phyloP scores from a whole-genome alignment of 2,113 vertebrate species.

The Dicrurus megarhynchus region DNA sequence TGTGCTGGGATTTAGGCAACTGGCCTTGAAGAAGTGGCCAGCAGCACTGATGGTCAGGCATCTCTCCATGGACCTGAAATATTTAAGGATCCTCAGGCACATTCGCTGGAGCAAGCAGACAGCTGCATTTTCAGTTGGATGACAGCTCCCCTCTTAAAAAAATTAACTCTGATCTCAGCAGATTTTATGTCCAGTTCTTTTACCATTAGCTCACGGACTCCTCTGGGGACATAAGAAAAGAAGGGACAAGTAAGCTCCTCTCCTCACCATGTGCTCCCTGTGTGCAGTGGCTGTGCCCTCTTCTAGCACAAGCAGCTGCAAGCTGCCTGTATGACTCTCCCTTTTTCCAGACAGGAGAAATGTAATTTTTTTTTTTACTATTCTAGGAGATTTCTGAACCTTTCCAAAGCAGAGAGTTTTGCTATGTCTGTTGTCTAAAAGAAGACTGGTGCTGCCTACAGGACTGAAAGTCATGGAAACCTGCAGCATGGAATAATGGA shows the following conservation, averaged over 20 bases:
- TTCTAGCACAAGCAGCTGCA: slow-evolving; percentile 65
- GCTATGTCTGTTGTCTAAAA: not conserved
- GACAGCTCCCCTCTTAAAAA: not conserved
- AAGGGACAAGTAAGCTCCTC: slow-evolving; percentile 71
- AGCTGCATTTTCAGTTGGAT: not conserved
- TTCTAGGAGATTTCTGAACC: not conserved
- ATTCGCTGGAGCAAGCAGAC: not conserved
- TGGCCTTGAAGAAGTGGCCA: slow-evolving; percentile 46
- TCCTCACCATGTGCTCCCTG: slow-evolving; percentile 6
- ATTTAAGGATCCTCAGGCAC: slow-evolving; percentile 76
- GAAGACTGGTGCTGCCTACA: not conserved
- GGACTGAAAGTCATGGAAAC: not conserved
- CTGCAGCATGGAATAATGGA: not conserved
- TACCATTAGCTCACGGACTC: slow-evolving; percentile 54
- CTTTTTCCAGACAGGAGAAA: slow-evolving; percentile 25
- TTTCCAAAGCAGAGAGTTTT: not conserved
- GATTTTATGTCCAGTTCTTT: not conserved
- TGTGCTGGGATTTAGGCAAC: slow-evolving; percentile 10
- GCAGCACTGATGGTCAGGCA: slow-evolving; percentile 71
- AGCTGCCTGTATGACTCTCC: slow-evolving; percentile 17
- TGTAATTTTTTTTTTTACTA: not conserved
- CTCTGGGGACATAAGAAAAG: slow-evolving; percentile 69
- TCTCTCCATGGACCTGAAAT: slow-evolving; percentile 76
- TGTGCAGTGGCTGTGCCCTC: slow-evolving; percentile 7
- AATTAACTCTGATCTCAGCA: not conserved